phyloP scores from a whole-genome alignment of 2,888 invertebrate genomes.

The Rhaphigaster nebulosa region DNA sequence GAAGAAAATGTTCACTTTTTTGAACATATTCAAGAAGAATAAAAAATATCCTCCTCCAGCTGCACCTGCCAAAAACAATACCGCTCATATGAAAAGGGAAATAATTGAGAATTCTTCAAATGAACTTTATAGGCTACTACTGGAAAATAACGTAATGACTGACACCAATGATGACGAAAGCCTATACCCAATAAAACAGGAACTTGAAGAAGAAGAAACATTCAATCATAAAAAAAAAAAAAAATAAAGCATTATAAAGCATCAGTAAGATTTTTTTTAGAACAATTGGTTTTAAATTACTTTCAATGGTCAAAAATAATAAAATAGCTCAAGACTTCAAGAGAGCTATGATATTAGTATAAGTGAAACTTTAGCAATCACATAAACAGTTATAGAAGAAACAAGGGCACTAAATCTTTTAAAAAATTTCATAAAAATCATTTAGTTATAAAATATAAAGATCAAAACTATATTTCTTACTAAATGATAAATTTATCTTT shows the following conservation, averaged over 20 bases:
- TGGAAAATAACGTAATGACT: background rate
- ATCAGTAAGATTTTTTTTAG: background rate
- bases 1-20: slow-evolving; percentile 34
- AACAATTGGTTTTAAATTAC: background rate
- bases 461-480: too few relatives aligned
- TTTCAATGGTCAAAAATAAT: background rate
- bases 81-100: background rate
- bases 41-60: background rate
- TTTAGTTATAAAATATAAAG: too few relatives aligned
- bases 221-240: slow-evolving; percentile 1
- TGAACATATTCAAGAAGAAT: slow-evolving; percentile 38
- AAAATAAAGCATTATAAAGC: background rate
- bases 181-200: background rate
- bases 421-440: too few relatives aligned
- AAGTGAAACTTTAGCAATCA: too few relatives aligned
- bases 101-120: background rate
- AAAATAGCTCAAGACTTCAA: too few relatives aligned
- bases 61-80: background rate
- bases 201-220: slow-evolving; percentile 27
- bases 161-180: background rate
- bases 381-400: too few relatives aligned
- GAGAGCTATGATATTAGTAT: too few relatives aligned
- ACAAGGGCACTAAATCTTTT: too few relatives aligned
- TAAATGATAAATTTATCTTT: too few relatives aligned
- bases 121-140: background rate